A percentile compares a stretch with the other conserved stretches of the same genome.
These are phyloP conservation scores for Arctia plantaginis DNA, from an alignment of 2,888 invertebrate species.

Conservation along the genomic window DNA sequence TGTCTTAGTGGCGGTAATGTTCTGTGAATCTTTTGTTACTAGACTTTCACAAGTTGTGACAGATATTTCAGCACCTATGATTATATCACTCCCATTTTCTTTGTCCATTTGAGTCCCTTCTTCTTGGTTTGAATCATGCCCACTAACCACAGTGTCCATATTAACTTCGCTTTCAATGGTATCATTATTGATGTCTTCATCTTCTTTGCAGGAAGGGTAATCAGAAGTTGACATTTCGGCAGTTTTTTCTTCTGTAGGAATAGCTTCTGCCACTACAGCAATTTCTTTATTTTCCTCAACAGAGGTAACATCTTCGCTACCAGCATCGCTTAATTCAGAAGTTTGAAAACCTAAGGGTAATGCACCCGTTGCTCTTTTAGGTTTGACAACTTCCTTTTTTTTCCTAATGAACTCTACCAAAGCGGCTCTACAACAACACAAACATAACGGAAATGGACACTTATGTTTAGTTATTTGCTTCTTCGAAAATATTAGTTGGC, in stretches of 20 bases:
- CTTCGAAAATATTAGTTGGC: conserved; percentile 30
- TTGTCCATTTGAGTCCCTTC: not conserved
- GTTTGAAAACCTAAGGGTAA: not conserved
- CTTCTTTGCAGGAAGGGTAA: not conserved
- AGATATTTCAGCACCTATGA: conserved; percentile 13
- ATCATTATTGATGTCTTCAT: not conserved
- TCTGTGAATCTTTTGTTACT: not conserved
- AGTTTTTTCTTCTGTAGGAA: conserved; percentile 1
- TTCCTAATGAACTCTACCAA: conserved; percentile 24
- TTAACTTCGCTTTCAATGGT: not conserved
- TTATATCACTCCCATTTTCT: not conserved
- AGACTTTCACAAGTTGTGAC: not conserved
- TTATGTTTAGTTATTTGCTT: conserved; percentile 38
- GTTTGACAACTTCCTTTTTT: not conserved
- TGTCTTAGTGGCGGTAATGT: not conserved
- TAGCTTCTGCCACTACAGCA: conserved; percentile 12
- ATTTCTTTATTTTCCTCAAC: not conserved
- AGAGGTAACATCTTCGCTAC: not conserved
- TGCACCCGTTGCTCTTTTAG: not conserved
- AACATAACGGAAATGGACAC: conserved; percentile 37
- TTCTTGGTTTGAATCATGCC: not conserved
- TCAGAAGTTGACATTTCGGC: not conserved
- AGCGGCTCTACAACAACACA: conserved; percentile 64
- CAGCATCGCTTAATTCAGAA: not conserved
- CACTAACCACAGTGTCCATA: not conserved